Evolutionary conservation across 2,113 vertebrate genomes (phyloP).

Genomic region (Monopterus albus): DNA sequence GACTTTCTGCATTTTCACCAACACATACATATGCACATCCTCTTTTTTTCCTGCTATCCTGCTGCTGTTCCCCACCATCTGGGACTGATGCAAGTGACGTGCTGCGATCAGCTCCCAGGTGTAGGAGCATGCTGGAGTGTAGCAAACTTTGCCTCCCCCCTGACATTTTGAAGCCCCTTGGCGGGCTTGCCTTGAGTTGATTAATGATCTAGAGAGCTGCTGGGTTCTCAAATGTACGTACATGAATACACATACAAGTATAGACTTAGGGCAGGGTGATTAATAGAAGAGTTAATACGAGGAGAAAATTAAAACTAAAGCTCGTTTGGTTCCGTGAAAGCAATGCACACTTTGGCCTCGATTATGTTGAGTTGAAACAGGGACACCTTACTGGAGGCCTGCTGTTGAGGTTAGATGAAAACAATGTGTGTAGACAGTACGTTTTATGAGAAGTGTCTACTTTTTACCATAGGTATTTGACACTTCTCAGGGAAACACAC

Average conservation of each 20-base stretch:
- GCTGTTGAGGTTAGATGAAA: neutral
- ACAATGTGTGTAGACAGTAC: neutral
- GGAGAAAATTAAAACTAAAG: constrained; percentile 50
- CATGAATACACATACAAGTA: neutral
- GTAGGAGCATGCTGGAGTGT: constrained; percentile 34
- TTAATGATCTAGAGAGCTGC: constrained; percentile 65
- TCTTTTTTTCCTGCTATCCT: neutral
- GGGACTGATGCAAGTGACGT: constrained; percentile 57
- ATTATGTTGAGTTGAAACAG: constrained; percentile 14
- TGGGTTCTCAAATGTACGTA: constrained; percentile 26
- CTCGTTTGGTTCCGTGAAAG: constrained; percentile 10
- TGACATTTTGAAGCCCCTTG: constrained; percentile 57
- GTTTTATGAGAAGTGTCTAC: too few relatives aligned
- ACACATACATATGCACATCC: neutral
- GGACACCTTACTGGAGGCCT: neutral
- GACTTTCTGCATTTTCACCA: constrained; percentile 32
- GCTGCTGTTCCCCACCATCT: constrained; percentile 39
- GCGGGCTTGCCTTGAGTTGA: constrained; percentile 55
- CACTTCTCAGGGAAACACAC: neutral
- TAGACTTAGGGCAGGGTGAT: constrained; percentile 41
- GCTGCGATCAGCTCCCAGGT: constrained; percentile 72
- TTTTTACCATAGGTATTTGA: neutral
- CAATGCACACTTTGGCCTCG: constrained; percentile 18
- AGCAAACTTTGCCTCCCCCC: constrained; percentile 34
- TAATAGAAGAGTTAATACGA: constrained; percentile 68